Conservation (phyloP, 2,797 vertebrate genomes). For the Pelochelys cantorii region DNA sequence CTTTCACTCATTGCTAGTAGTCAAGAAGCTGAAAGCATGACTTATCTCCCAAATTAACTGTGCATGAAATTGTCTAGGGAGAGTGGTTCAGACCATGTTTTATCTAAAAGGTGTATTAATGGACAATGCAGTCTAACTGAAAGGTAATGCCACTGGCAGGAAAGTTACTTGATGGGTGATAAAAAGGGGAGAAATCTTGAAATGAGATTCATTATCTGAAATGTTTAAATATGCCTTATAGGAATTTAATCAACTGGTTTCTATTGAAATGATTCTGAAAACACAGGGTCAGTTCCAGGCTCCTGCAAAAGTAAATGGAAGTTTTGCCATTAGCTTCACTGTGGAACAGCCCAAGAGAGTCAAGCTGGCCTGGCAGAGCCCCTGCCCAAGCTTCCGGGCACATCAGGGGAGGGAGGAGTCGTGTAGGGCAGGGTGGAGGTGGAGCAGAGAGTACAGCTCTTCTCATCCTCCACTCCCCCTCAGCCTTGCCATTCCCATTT, state of each 20-base stretch:
- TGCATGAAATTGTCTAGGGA: neutral
- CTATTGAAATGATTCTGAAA: no score
- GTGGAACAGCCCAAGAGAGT: neutral
- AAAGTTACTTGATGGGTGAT: neutral
- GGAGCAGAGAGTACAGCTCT: neutral
- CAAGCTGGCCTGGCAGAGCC: neutral
- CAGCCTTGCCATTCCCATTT: neutral
- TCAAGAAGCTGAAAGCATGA: neutral
- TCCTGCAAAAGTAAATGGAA: no score
- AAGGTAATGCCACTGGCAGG: neutral
- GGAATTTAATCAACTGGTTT: no score
- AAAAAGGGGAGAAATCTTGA: neutral
- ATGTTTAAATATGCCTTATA: no score
- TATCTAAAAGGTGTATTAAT: neutral
- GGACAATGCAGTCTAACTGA: neutral
- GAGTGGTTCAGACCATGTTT: fast-evolving
- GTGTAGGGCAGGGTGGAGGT: neutral
- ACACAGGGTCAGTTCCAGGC: no score
- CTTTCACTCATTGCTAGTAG: fast-evolving
- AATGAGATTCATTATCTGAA: neutral
- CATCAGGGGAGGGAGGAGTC: neutral
- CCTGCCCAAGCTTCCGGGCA: neutral
- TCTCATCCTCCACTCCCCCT: neutral
- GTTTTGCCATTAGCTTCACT: no score
- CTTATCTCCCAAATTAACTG: conserved; percentile 42